Base-by-base conservation (phyloP, 2,888 invertebrate genomes). In the Cheilosia vulpina region DNA sequence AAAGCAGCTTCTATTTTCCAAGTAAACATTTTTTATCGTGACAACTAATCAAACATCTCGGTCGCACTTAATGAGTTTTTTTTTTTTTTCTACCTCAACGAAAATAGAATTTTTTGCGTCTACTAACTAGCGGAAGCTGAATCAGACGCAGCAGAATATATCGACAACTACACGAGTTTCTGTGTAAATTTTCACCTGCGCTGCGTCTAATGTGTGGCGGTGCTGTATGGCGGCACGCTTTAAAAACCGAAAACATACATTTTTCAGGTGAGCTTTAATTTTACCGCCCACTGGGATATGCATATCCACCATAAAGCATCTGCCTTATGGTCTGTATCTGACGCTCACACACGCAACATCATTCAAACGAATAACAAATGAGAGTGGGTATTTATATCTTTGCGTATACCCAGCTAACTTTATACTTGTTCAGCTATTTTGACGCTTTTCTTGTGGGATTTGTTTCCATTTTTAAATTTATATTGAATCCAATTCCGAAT, bases 181-280 rank as follows among this genome's bases (percentile, higher is more conserved):
- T 17, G 50, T 47, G 17, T 47, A 58, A 9, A 66, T 66, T 62
- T 80, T 62, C 80, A 81, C 80, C 80, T 81, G 80, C 19, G 17
- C 31, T 66, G 1, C 11, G 27, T 60, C 6, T 60, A 19, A 53
- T 38, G 41, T 55, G 21, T 41, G 21, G 27, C 21, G 57, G 13
- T 5, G 38, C 7, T 9, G 11, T 6, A 34, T 13, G 17, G 31
- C 69, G 62, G 45, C 68, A 81, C 55, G 68, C 62, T 68, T 27
- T 75, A 62, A 47, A n/a, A 75, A 45, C n/a, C 7, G 58, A 73
- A 73, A 72, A 72, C 7, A 58, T 63, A 41, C 27, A 41, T 31
- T 60, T 79, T 82, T 65, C 82, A 77, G 77, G 77, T 81, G 77
- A 66, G 53, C 45, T 55, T 45, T 45, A 58, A 60, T 66, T 71